Evolutionary conservation across 1,140 invertebrate species (phyloP).

Genomic region (Bombus huntii): DNA sequence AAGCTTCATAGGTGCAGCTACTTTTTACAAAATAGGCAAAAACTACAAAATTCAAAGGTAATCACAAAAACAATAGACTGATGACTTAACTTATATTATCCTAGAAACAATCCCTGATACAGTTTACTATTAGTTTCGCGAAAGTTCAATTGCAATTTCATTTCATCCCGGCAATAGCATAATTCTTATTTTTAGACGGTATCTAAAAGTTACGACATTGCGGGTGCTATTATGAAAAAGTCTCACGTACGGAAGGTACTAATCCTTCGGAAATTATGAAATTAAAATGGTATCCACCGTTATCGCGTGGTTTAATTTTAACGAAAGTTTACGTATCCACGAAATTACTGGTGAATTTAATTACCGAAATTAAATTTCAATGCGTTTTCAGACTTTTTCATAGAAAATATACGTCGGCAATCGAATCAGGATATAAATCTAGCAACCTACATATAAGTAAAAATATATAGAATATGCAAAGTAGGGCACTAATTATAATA

Average conservation of each 20-base stretch:
- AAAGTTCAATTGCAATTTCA: not conserved
- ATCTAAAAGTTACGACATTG: not conserved
- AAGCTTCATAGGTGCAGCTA: not conserved
- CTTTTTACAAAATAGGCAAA: not conserved
- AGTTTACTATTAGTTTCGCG: no score
- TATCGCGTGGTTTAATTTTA: conserved; percentile 1
- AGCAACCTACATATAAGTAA: not conserved
- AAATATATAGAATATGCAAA: no score
- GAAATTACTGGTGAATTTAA: not conserved
- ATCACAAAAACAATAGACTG: no score
- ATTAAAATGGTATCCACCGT: conserved; percentile 10
- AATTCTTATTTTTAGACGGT: not conserved
- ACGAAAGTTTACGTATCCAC: not conserved
- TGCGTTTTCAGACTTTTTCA: not conserved
- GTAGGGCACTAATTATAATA: no score
- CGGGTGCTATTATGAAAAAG: not conserved
- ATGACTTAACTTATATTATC: no score
- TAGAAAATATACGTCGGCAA: not conserved
- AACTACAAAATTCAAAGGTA: not conserved
- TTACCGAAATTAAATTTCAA: not conserved
- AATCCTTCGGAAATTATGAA: conserved; percentile 36
- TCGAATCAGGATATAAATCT: not conserved
- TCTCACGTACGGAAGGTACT: conserved; percentile 7
- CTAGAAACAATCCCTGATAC: no score
- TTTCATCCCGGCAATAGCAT: not conserved